phyloP scores from a whole-genome alignment of 1,140 invertebrate genomes.

The Papilio glaucus region DNA sequence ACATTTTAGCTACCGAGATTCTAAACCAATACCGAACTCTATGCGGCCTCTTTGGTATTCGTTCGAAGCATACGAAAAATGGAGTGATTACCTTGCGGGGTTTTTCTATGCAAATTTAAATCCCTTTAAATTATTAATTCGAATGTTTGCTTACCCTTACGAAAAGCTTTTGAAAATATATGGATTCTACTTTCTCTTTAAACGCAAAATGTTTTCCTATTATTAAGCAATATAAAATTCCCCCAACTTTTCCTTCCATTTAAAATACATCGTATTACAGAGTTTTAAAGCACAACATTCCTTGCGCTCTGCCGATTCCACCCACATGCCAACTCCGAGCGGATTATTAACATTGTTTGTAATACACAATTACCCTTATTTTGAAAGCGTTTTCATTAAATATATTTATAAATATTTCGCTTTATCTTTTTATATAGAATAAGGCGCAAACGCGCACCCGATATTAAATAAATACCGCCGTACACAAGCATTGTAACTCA shows the following conservation, averaged over 20 bases:
- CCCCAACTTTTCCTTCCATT: neutral
- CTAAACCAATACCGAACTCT: too few species aligned
- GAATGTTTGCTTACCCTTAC: constrained; percentile 1
- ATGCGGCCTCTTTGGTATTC: neutral
- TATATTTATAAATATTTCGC: neutral
- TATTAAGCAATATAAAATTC: constrained; percentile 7
- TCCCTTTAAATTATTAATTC: neutral
- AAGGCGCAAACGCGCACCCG: neutral
- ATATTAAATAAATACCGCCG: too few species aligned
- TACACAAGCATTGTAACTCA: too few species aligned
- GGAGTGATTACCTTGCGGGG: neutral
- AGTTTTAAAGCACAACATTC: constrained; percentile 15
- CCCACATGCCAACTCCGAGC: neutral
- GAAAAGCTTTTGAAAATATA: constrained; percentile 6
- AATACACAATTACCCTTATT: constrained; percentile 18
- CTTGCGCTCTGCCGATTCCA: neutral
- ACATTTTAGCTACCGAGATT: too few species aligned
- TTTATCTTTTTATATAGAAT: neutral
- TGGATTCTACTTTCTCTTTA: constrained; percentile 8
- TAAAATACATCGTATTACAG: constrained; percentile 18
- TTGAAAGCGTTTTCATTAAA: neutral
- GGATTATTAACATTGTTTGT: constrained; percentile 14
- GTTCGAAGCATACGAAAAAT: neutral
- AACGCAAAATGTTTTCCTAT: constrained; percentile 17
- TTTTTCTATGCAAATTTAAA: constrained; percentile 1